phyloP scores from a whole-genome alignment of 2,797 vertebrate species.

The Sitta carolinensis region DNA sequence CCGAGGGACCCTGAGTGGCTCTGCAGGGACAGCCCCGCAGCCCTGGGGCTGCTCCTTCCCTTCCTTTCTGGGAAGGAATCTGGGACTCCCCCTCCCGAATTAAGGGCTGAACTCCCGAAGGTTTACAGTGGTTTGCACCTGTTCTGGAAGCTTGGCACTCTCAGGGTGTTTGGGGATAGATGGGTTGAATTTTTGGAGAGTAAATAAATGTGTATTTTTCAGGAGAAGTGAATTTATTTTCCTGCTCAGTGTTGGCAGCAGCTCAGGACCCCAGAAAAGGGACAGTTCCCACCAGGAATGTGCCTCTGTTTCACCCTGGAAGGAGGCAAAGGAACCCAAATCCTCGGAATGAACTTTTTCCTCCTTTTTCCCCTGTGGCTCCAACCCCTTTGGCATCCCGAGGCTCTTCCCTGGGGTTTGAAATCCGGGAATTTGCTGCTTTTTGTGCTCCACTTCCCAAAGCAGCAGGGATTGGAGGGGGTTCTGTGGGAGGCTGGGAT shows the following conservation, averaged over 20 bases:
- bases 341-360: neutral
- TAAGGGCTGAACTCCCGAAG: neutral
- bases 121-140: neutral
- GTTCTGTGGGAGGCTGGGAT: neutral
- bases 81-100: fast-evolving
- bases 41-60: neutral
- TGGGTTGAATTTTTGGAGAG: neutral
- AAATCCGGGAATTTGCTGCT: neutral
- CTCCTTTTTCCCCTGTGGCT: neutral
- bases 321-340: neutral
- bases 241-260: neutral
- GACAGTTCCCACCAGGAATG: fast-evolving
- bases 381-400: neutral
- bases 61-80: neutral
- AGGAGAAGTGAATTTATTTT: neutral
- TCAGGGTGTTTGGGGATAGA: neutral
- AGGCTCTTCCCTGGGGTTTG: neutral
- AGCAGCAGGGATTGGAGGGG: neutral
- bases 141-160: neutral
- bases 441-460: neutral
- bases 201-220: neutral
- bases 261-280: neutral
- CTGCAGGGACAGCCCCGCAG: neutral
- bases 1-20: neutral
- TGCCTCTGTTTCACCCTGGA: neutral